A percentile compares a stretch with the other conserved stretches of the same genome.
These are phyloP conservation scores for Melanchra persicariae DNA, from an alignment of 2,888 invertebrate genomes.

Conservation along the genomic window DNA sequence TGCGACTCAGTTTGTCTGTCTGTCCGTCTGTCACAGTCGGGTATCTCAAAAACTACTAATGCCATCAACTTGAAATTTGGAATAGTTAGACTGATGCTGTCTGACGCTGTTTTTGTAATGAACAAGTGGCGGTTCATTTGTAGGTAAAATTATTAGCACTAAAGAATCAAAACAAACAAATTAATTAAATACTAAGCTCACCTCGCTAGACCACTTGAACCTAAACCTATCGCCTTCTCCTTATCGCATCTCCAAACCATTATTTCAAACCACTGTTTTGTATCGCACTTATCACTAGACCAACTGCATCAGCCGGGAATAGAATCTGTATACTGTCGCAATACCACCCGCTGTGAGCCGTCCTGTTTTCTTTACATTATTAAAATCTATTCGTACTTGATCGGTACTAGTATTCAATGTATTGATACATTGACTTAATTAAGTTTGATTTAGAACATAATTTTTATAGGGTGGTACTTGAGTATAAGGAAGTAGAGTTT, in stretches of 20 bases:
- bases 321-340: slow-evolving; percentile 30
- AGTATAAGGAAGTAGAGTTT: not conserved
- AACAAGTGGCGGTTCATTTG: too few species aligned
- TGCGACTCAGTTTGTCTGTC: too few species aligned
- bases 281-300: slow-evolving; percentile 17
- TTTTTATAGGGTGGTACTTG: not conserved
- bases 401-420: slow-evolving; percentile 16
- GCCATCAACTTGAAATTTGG: too few species aligned
- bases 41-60: too few species aligned
- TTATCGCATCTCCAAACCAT: slow-evolving; percentile 23
- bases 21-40: too few species aligned
- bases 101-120: too few species aligned
- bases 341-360: slow-evolving; percentile 45
- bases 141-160: too few species aligned
- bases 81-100: too few species aligned
- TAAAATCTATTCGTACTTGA: slow-evolving; percentile 41
- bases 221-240: not conserved
- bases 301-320: slow-evolving; percentile 41
- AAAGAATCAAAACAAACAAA: not conserved
- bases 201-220: not conserved
- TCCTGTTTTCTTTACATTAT: slow-evolving; percentile 35
- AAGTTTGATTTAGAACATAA: slow-evolving; percentile 28
- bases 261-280: slow-evolving; percentile 21
- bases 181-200: not conserved
- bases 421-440: slow-evolving; percentile 32